A percentile compares a stretch with the other conserved stretches of the same genome.
Evolutionary conservation across 2,888 invertebrate genomes (phyloP).

Genomic region (Agriotes lineatus): DNA sequence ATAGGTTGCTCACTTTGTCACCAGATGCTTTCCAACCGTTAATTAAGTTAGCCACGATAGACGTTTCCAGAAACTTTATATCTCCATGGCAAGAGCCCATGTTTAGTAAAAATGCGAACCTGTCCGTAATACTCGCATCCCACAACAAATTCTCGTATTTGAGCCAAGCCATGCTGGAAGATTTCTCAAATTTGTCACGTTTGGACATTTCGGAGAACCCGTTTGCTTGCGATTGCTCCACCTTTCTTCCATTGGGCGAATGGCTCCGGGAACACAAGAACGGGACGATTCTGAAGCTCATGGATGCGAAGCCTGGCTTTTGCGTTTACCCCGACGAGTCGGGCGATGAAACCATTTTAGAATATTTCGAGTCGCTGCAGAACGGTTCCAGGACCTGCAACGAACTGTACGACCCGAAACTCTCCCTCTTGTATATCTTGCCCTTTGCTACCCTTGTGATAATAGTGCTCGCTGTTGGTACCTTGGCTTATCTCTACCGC

Average conservation of each 20-base stretch:
- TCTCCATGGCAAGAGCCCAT: slow-evolving; percentile 69
- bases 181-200: slow-evolving; percentile 66
- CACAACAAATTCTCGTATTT: slow-evolving; percentile 72
- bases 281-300: slow-evolving; percentile 26
- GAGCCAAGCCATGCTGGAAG: slow-evolving; percentile 71
- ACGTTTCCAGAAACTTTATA: slow-evolving; percentile 69
- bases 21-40: slow-evolving; percentile 66
- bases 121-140: slow-evolving; percentile 65
- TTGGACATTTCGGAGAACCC: slow-evolving; percentile 70
- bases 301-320: slow-evolving; percentile 40
- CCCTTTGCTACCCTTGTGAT: slow-evolving; percentile 17
- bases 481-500: slow-evolving; percentile 53
- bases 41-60: slow-evolving; percentile 65
- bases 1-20: slow-evolving; percentile 66
- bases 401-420: slow-evolving; percentile 13
- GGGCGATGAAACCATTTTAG: slow-evolving; percentile 49
- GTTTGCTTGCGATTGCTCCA: slow-evolving; percentile 70
- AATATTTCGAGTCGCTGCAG: slow-evolving; percentile 48
- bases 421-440: slow-evolving; percentile 22
- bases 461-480: not conserved
- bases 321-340: slow-evolving; percentile 51
- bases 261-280: slow-evolving; percentile 67
- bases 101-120: slow-evolving; percentile 66
- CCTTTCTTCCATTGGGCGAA: slow-evolving; percentile 65
- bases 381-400: slow-evolving; percentile 45